A percentile compares a stretch with the other conserved stretches of the same genome.
phyloP scores from a whole-genome alignment of 2,888 invertebrate species.

The Phasia obesa region DNA sequence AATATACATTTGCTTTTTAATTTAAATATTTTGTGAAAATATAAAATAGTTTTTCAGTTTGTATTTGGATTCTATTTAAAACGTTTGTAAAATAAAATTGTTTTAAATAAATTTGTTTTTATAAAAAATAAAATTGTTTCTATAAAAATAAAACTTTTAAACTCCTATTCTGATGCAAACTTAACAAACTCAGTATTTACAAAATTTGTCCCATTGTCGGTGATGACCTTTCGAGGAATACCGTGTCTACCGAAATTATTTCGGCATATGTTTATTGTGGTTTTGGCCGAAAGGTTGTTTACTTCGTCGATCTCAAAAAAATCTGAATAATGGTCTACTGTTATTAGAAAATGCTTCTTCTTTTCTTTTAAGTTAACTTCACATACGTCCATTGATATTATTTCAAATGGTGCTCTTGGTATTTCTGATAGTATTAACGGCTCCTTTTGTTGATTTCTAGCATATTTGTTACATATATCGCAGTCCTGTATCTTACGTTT shows the following conservation, averaged over 20 bases:
- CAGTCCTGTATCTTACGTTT: slow-evolving; percentile 22
- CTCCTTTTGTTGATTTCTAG: slow-evolving; percentile 24
- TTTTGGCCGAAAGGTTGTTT: slow-evolving; percentile 8
- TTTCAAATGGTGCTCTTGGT: slow-evolving; percentile 53
- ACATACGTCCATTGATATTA: slow-evolving; percentile 53
- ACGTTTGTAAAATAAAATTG: no score
- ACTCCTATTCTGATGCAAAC: slow-evolving; percentile 46
- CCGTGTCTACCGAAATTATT: slow-evolving; percentile 58
- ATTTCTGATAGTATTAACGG: slow-evolving; percentile 27
- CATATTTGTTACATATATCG: slow-evolving; percentile 19
- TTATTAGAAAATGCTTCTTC: slow-evolving; percentile 47
- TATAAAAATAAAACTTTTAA: no score
- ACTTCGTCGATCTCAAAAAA: slow-evolving; percentile 62
- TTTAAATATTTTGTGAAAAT: no score
- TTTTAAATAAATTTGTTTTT: no score
- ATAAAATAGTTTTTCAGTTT: no score
- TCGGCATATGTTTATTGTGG: slow-evolving; percentile 43
- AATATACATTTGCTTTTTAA: no score
- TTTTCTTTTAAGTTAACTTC: slow-evolving; percentile 37
- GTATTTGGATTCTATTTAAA: no score
- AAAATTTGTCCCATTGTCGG: slow-evolving; percentile 40
- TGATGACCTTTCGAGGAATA: slow-evolving; percentile 50
- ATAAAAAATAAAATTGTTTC: no score
- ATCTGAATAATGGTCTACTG: slow-evolving; percentile 59
- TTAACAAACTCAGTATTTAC: slow-evolving; percentile 21